phyloP scores from a whole-genome alignment of 1,140 invertebrate species.

The Drosophila dunni region DNA sequence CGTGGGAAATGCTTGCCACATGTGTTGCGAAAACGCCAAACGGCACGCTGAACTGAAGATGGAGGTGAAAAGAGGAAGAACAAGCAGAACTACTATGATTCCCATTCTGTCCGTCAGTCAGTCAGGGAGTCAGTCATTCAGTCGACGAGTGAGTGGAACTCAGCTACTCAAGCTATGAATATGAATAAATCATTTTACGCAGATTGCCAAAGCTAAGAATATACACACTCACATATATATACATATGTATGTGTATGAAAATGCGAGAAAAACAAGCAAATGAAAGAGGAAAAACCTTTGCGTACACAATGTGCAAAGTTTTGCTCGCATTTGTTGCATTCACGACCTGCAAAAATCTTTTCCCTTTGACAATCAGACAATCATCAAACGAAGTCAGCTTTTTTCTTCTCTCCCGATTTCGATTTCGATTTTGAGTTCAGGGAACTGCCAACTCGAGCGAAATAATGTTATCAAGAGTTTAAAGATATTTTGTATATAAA shows the following conservation, averaged over 20 bases:
- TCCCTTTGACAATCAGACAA: constrained; percentile 46
- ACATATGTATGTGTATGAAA: constrained; percentile 14
- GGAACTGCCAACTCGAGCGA: constrained; percentile 23
- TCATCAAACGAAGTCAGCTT: constrained; percentile 34
- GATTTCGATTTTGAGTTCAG: constrained; percentile 1
- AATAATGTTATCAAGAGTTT: constrained; percentile 33
- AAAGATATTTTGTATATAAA: constrained; percentile 20
- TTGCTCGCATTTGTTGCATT: background rate
- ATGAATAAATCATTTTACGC: constrained; percentile 81
- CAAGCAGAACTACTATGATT: constrained; percentile 12
- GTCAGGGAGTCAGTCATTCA: constrained; percentile 39
- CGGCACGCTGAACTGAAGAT: constrained; percentile 35
- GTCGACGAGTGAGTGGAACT: constrained; percentile 52
- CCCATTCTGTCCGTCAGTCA: constrained; percentile 60
- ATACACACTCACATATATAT: constrained; percentile 1
- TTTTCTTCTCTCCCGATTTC: background rate
- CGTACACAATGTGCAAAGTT: constrained; percentile 32
- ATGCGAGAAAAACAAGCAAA: constrained; percentile 24
- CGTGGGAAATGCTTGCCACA: constrained; percentile 71
- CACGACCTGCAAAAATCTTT: constrained; percentile 8
- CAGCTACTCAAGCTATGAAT: constrained; percentile 69
- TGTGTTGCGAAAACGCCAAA: constrained; percentile 69
- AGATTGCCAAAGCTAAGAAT: constrained; percentile 79
- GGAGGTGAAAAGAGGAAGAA: constrained; percentile 13
- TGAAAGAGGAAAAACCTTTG: background rate